Evolutionary conservation across 2,113 vertebrate species (phyloP).

Genomic region (Sapajus apella): DNA sequence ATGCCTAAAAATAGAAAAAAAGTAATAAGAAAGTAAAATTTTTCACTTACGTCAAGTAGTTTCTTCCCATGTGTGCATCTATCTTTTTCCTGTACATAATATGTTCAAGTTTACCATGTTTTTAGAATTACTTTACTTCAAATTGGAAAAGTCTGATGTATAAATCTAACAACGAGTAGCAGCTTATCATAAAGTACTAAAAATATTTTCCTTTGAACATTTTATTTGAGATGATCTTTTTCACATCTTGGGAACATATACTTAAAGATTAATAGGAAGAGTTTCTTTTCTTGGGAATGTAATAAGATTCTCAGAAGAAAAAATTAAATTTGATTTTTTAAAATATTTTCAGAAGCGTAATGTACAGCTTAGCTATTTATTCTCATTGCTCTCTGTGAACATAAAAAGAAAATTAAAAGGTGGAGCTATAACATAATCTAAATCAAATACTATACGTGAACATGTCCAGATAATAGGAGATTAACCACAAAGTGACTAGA

Average conservation of each 20-base stretch:
- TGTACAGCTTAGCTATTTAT: constrained; percentile 21
- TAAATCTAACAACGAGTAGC: not conserved
- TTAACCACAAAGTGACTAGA: not conserved
- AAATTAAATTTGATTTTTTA: not conserved
- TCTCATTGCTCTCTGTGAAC: constrained; percentile 32
- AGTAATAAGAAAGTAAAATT: not conserved
- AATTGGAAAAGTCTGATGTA: not conserved
- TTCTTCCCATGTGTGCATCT: not conserved
- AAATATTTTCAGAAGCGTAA: constrained; percentile 29
- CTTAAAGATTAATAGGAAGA: not conserved
- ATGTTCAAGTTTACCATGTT: not conserved
- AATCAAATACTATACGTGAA: constrained; percentile 52
- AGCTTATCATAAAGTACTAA: not conserved
- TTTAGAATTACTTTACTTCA: not conserved
- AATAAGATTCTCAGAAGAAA: not conserved
- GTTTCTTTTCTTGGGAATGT: not conserved
- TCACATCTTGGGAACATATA: not conserved
- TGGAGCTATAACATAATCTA: constrained; percentile 30
- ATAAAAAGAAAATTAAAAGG: constrained; percentile 57
- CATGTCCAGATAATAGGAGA: not conserved
- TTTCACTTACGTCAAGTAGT: not conserved
- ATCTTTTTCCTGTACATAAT: not conserved
- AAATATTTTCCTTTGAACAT: not conserved
- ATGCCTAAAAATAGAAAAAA: not conserved
- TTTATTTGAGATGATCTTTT: not conserved